Percentiles rank a stretch among this genome's conserved stretches.
phyloP scores from a whole-genome alignment of 2,113 vertebrate genomes.

The Indri indri region DNA sequence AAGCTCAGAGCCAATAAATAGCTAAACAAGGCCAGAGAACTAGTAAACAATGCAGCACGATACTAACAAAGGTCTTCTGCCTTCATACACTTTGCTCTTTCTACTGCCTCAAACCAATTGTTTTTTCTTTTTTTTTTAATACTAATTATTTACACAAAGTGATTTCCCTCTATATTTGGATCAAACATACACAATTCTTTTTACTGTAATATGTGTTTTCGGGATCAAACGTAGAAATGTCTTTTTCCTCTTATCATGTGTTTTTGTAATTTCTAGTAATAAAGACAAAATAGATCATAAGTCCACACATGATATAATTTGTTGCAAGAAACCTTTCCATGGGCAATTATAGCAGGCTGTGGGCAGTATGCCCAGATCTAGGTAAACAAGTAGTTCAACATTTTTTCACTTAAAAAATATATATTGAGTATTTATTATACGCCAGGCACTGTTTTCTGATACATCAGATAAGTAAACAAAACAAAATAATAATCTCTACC shows the following conservation, averaged over 20 bases:
- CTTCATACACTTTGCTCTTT: neutral
- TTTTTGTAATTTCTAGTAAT: slow-evolving; percentile 16
- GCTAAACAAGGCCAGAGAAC: neutral
- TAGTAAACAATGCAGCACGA: neutral
- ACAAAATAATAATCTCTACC: neutral
- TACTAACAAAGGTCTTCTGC: neutral
- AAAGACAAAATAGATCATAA: slow-evolving; percentile 20
- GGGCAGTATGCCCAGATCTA: neutral
- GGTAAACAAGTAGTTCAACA: neutral
- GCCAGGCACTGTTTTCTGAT: neutral
- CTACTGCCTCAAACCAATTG: neutral
- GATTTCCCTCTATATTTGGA: neutral
- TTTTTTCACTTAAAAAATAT: neutral
- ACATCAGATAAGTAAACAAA: neutral
- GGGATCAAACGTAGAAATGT: neutral
- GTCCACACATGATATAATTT: neutral
- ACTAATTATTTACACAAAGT: neutral
- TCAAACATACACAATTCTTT: neutral
- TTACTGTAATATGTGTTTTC: neutral
- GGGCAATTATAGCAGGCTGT: neutral
- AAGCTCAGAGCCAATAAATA: neutral
- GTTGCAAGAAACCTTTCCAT: neutral
- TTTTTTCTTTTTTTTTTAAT: neutral
- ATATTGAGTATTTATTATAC: neutral
- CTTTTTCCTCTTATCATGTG: neutral